Percentiles rank a stretch among this genome's conserved stretches.
These are phyloP conservation scores for Acropora yongei DNA, from an alignment of 64 coral and sea anemone genomes.

Conservation along the genomic window DNA sequence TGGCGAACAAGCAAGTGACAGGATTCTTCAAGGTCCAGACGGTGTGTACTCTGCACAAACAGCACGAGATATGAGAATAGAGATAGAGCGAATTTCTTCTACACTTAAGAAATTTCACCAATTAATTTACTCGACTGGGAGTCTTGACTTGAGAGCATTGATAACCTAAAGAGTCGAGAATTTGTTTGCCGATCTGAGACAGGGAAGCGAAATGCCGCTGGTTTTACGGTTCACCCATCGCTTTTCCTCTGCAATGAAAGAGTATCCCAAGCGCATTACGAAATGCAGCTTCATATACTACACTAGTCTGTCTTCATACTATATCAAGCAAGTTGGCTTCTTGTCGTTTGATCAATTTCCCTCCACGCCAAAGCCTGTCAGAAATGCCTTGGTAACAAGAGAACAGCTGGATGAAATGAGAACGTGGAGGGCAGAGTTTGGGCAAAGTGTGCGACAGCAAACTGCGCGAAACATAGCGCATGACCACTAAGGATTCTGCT, in stretches of 20 bases:
- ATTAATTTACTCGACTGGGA: neutral
- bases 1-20: too few relatives aligned
- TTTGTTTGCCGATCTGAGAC: slow-evolving; percentile 55
- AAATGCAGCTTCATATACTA: slow-evolving; percentile 37
- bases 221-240: slow-evolving; percentile 54
- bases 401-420: slow-evolving; percentile 55
- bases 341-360: slow-evolving; percentile 36
- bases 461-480: slow-evolving; percentile 28
- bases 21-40: slow-evolving; percentile 56
- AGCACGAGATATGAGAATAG: slow-evolving; percentile 33
- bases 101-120: slow-evolving; percentile 28
- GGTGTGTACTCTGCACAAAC: slow-evolving; percentile 52
- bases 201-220: slow-evolving; percentile 22
- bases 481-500: slow-evolving; percentile 55
- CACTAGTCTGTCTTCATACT: slow-evolving; percentile 53
- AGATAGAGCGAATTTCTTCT: slow-evolving; percentile 32
- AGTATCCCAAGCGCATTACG: slow-evolving; percentile 53
- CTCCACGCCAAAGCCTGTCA: slow-evolving; percentile 33
- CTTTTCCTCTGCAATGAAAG: slow-evolving; percentile 37
- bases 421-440: slow-evolving; percentile 66
- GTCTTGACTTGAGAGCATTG: slow-evolving; percentile 31
- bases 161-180: slow-evolving; percentile 3
- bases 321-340: slow-evolving; percentile 60
- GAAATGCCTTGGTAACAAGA: slow-evolving; percentile 32
- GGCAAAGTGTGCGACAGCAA: slow-evolving; percentile 59